Conservation (phyloP, 2,888 invertebrate genomes). For the Osmoderma eremita region DNA sequence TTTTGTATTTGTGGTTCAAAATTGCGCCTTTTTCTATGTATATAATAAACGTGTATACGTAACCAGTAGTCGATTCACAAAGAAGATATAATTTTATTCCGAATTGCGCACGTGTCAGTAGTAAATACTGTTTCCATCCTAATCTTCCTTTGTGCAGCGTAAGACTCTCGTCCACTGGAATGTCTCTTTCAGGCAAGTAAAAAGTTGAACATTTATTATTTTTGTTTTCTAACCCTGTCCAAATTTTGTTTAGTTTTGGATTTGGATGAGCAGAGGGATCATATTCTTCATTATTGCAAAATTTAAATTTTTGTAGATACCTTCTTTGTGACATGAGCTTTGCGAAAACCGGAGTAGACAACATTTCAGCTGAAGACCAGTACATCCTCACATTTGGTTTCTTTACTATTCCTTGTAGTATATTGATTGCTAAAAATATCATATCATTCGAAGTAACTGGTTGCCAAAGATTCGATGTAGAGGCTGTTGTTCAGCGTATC, state of each 20-base stretch:
- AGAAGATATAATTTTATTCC: not conserved
- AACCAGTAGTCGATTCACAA: not conserved
- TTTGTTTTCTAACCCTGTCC: not conserved
- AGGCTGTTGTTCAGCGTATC: not conserved
- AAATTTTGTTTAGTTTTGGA: not conserved
- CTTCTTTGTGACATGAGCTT: not conserved
- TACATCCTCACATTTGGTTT: not conserved
- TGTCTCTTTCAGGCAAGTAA: not conserved
- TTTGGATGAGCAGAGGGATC: not conserved
- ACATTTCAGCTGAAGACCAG: not conserved
- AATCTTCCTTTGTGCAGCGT: not conserved
- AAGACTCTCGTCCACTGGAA: not conserved
- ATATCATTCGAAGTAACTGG: not conserved
- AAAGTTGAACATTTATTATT: not conserved
- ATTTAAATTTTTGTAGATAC: slow-evolving; percentile 31
- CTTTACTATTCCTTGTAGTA: not conserved
- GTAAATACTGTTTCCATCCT: not conserved
- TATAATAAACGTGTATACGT: not conserved
- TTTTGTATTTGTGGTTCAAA: not conserved
- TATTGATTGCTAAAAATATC: not conserved
- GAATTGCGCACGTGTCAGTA: not conserved
- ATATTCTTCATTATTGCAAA: slow-evolving; percentile 35
- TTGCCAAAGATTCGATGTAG: not conserved
- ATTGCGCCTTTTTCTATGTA: too few relatives aligned
- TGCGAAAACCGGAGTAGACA: slow-evolving; percentile 8